These are phyloP conservation scores for Gandaritis pyraliata DNA, from an alignment of 2,888 invertebrate species.

Conservation along the genomic window DNA sequence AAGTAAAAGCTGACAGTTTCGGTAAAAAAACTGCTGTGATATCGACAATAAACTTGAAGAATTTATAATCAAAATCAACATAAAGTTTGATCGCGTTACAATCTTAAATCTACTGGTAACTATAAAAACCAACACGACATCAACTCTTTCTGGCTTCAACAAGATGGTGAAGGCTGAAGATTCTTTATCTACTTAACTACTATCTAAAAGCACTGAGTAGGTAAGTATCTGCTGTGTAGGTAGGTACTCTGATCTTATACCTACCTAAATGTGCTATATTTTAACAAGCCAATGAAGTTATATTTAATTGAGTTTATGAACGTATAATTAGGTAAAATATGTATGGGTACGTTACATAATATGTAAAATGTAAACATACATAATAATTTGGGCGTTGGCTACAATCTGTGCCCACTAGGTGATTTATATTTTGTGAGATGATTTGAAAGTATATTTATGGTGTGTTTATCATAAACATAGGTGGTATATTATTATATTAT, in stretches of 20 bases:
- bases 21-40: conserved; percentile 78
- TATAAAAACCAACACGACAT: conserved; percentile 60
- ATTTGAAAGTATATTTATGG: conserved; percentile 8
- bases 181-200: conserved; percentile 13
- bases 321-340: not conserved
- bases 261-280: conserved; percentile 3
- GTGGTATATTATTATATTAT: not conserved
- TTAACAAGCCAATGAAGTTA: conserved; percentile 5
- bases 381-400: conserved; percentile 10
- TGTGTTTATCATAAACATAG: conserved; percentile 35
- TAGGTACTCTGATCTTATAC: not conserved
- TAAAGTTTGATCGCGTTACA: conserved; percentile 58
- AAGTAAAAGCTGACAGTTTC: conserved; percentile 65
- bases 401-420: conserved; percentile 6
- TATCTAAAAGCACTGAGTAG: conserved; percentile 22
- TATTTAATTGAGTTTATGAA: conserved; percentile 10
- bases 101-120: conserved; percentile 81
- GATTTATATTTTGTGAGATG: conserved; percentile 5
- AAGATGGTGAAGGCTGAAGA: conserved; percentile 44
- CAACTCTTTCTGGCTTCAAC: conserved; percentile 56
- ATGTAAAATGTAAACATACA: too few relatives aligned
- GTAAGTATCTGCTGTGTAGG: conserved; percentile 15
- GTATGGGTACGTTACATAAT: too few relatives aligned
- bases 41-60: conserved; percentile 65
- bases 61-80: conserved; percentile 67